Percentiles rank a stretch among this genome's conserved stretches.
phyloP scores from a whole-genome alignment of 2,113 vertebrate genomes.

The Candoia aspera region DNA sequence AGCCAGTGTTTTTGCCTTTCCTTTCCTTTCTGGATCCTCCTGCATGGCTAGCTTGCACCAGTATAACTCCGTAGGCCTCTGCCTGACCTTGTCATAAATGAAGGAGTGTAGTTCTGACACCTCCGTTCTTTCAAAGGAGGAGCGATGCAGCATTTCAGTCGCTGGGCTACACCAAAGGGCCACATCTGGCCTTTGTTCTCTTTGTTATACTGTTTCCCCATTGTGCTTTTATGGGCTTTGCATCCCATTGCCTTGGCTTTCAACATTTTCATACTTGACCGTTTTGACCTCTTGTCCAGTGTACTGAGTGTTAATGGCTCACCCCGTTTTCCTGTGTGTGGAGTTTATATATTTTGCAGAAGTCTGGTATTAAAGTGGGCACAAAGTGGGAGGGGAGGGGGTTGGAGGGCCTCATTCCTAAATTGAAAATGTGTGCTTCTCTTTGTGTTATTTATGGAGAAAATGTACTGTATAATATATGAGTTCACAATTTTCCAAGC shows the following conservation, averaged over 20 bases:
- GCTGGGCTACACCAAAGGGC: slow-evolving; percentile 57
- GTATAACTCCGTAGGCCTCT: background rate
- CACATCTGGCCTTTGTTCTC: slow-evolving; percentile 46
- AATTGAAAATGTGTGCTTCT: slow-evolving; percentile 4
- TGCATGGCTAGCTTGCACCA: background rate
- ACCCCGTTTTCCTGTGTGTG: slow-evolving; percentile 9
- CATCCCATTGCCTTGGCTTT: slow-evolving; percentile 70
- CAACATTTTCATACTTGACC: slow-evolving; percentile 56
- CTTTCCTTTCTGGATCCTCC: slow-evolving; percentile 36
- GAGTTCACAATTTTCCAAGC: slow-evolving; percentile 4
- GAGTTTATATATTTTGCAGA: slow-evolving; percentile 41
- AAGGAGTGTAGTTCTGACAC: slow-evolving; percentile 50
- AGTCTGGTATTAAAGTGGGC: background rate
- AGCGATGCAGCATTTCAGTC: slow-evolving; percentile 68
- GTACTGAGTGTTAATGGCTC: slow-evolving; percentile 29
- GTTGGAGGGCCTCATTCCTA: background rate
- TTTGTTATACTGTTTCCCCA: slow-evolving; percentile 40
- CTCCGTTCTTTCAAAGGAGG: slow-evolving; percentile 70
- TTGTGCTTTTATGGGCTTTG: slow-evolving; percentile 67
- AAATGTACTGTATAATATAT: slow-evolving; percentile 8
- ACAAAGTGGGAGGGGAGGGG: background rate
- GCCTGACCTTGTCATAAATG: slow-evolving; percentile 3
- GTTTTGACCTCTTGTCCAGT: slow-evolving; percentile 56
- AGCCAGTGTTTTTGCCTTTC: slow-evolving; percentile 44
- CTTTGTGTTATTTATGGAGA: slow-evolving; percentile 28